phyloP scores from a whole-genome alignment of 2,113 vertebrate genomes.

The Eulacestoma nigropectus region DNA sequence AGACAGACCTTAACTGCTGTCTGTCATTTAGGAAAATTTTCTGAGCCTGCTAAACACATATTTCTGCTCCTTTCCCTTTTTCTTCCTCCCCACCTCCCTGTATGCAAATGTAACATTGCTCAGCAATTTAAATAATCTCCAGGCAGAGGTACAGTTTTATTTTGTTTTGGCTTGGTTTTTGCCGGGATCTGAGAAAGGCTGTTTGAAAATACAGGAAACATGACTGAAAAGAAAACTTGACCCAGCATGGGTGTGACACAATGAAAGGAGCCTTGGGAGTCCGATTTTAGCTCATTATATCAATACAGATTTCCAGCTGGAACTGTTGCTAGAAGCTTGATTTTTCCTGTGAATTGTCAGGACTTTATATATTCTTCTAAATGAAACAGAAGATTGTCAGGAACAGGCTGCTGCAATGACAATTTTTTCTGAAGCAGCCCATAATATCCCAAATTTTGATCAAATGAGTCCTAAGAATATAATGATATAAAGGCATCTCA shows the following conservation, averaged over 20 bases:
- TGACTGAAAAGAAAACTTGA: neutral
- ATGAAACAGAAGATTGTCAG: neutral
- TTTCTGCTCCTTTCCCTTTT: neutral
- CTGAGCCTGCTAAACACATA: neutral
- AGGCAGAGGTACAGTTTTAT: neutral
- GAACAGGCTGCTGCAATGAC: neutral
- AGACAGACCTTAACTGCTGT: neutral
- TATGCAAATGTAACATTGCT: neutral
- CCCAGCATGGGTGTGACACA: neutral
- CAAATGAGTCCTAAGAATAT: neutral
- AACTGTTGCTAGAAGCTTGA: neutral
- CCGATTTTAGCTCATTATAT: neutral
- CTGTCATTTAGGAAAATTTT: neutral
- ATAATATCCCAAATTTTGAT: neutral
- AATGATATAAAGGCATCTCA: neutral
- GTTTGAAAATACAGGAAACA: neutral
- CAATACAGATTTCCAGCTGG: neutral
- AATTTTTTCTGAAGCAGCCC: neutral
- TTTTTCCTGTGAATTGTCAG: neutral
- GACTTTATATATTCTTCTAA: neutral
- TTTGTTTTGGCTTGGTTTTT: neutral
- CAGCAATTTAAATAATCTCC: neutral
- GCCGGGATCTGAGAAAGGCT: neutral
- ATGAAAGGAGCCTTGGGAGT: neutral
- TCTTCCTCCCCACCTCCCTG: neutral